A percentile compares a stretch with the other conserved stretches of the same genome.
Evolutionary conservation across 2,888 invertebrate species (phyloP).

Genomic region (Caenorhabditis parvicauda): DNA sequence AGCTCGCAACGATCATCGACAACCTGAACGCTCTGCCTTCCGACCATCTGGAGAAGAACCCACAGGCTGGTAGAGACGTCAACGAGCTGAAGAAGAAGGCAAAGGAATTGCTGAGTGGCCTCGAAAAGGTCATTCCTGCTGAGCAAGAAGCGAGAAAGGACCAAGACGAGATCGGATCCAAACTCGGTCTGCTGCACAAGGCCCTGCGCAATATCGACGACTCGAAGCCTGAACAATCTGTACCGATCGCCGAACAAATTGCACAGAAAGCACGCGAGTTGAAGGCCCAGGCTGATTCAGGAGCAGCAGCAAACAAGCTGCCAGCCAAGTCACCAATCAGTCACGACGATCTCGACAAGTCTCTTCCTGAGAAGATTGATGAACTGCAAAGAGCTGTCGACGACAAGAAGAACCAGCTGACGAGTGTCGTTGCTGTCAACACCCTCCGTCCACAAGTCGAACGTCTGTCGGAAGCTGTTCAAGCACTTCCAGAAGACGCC

Average conservation of each 20-base stretch:
- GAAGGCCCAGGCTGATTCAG: constrained; percentile 3
- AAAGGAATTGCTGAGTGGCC: constrained; percentile 6
- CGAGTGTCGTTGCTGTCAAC: constrained; percentile 16
- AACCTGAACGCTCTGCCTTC: constrained; percentile 1
- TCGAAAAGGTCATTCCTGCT: constrained; percentile 6
- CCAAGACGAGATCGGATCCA: neutral
- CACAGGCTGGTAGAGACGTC: constrained; percentile 10
- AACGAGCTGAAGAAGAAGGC: constrained; percentile 12
- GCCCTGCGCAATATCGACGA: neutral
- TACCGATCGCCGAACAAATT: constrained; percentile 13
- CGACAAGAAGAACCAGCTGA: constrained; percentile 13
- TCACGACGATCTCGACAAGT: constrained; percentile 9
- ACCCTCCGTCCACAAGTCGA: constrained; percentile 23
- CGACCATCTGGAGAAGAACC: neutral
- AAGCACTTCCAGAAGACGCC: constrained; percentile 18
- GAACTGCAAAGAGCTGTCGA: constrained; percentile 6
- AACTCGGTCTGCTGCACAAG: neutral
- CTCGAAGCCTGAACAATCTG: constrained; percentile 1
- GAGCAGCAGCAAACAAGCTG: constrained; percentile 10
- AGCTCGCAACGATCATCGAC: constrained; percentile 4
- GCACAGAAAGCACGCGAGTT: constrained; percentile 9
- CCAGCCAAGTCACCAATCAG: constrained; percentile 3
- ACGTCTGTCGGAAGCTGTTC: constrained; percentile 18
- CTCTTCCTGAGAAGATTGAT: constrained; percentile 5
- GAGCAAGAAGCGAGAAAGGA: constrained; percentile 6